Evolutionary conservation across 64 coral and sea anemone genomes (phyloP), one percentile per base, ranked within the genome.

Genomic region (Pocillopora damicornis): DNA sequence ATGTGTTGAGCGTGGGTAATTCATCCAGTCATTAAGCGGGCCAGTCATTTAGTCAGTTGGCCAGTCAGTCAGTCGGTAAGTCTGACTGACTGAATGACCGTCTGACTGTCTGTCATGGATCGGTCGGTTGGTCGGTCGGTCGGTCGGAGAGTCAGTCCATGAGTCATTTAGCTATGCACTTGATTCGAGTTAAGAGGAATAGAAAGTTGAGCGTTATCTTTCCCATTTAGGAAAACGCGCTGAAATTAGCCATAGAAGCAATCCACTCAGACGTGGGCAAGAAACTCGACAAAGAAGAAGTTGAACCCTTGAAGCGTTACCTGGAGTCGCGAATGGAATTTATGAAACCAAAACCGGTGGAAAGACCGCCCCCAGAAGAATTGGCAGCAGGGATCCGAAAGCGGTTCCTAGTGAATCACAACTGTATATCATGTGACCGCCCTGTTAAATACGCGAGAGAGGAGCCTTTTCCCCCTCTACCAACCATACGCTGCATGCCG

Each of bases 391-490:
- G 94, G 20, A 90, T 97, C 37, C 83, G 94, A 1, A 90, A 88
- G 58, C 89, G 75, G 11, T 91, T 89, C 76, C 74, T 97, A 35
- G 84, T 89, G 11, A 75, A 97, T 84, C 89, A 90, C 26, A 84
- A 76, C 63, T 97, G 94, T 60, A 97, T 97, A 45, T 97, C 94
- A 15, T 97, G 94, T 83, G 94, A 93, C 30, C 88, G 89, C n/a
- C 94, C 94, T 2, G 94, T 97, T 22, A 85, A 93, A 8, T 83
- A 73, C 26, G 78, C 89, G 30, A 60, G 88, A 3, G 94, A 97
- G 14, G 79, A 51, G 5, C 67, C 87, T 15, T 97, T 97, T 69
- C 94, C 94, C 1, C 94, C 94, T 2, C 87, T 97, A 35, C 94
- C 94, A 2, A 90, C 91, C 0, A 37, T 85, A 7, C 88, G 90